Evolutionary conservation across 2,113 vertebrate genomes (phyloP).

Genomic region (Leucopsar rothschildi): DNA sequence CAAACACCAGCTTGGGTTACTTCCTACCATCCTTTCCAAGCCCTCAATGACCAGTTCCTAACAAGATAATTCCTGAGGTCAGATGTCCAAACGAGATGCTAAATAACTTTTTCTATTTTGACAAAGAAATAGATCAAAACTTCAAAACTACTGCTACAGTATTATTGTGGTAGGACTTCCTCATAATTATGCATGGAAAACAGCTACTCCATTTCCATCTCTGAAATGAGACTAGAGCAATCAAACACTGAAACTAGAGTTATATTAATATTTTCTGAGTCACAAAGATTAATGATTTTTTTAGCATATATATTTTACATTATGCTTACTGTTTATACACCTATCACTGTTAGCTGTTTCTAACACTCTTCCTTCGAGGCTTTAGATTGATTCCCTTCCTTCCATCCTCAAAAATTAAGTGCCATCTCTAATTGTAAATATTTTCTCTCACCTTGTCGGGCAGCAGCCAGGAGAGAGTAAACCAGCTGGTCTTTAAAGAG

Average conservation of each 20-base stretch:
- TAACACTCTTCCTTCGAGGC: not conserved
- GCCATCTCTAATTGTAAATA: not conserved
- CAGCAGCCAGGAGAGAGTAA: conserved; percentile 88
- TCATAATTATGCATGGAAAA: not conserved
- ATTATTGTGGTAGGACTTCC: not conserved
- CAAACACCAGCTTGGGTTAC: not conserved
- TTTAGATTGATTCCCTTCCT: not conserved
- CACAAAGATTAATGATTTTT: not conserved
- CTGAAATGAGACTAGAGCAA: not conserved
- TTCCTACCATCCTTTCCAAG: not conserved
- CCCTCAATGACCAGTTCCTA: not conserved
- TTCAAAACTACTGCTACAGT: not conserved
- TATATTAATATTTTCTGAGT: not conserved
- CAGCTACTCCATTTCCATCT: not conserved
- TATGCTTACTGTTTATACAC: not conserved
- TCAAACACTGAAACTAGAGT: not conserved
- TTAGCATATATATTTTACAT: not conserved
- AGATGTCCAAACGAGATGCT: not conserved
- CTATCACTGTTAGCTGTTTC: not conserved
- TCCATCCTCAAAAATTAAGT: not conserved
- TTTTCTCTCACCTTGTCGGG: conserved; percentile 84
- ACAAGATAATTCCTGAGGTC: not conserved
- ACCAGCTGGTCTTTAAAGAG: conserved; percentile 93
- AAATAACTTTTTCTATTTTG: not conserved
- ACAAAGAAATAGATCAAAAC: not conserved